Base-by-base conservation (phyloP, 2,113 vertebrate species). In the Lepisosteus osseus region DNA sequence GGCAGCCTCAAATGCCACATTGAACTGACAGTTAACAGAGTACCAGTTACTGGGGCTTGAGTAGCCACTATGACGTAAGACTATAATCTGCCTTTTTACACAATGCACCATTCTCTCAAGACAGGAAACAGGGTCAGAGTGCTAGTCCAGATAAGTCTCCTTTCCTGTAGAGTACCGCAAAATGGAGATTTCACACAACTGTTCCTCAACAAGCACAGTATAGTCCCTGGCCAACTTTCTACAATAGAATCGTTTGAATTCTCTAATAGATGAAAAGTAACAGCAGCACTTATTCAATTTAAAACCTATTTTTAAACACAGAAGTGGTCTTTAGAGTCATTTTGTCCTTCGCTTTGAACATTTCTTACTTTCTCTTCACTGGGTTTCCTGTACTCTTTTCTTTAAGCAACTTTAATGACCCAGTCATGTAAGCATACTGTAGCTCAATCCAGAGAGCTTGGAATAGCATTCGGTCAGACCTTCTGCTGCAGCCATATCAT, bases 191-290 rank as follows among this genome's bases (percentile, higher is more conserved):
- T 73, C 77, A 77, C 45, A 45, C 74, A 83, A 73, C 74, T 61
- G 64, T 80, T 78, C 70, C 77, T 78, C 69, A 29, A 74, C 68
- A 78, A 80, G 65, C 72, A 68, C 67, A 59, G 43, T 73, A 70
- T 76, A 71, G 74, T 77, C 76, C 76, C 72, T 79, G 70, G 72
- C 70, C 62, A 63, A 75, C 69, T 79, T 80, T 77, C 71, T 79
- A 80, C 83, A 80, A 78, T 80, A 69, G 79, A 81, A 77, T 84
- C 61, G 54, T 78, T 84, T 81, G 78, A 88, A 13, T 13, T 77
- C 78, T 82, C 73, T 83, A 86, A 79, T 40, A 74, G 44, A 51
- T 51, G 47, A 51, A 51, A 51, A 8, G n/a, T 59, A 59, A 59
- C 7, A 14, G 4, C 11, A 59, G 56, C 56, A 59, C n/a, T 59